Evolutionary conservation across 2,113 vertebrate genomes (phyloP).

Genomic region (Amphiprion ocellaris): DNA sequence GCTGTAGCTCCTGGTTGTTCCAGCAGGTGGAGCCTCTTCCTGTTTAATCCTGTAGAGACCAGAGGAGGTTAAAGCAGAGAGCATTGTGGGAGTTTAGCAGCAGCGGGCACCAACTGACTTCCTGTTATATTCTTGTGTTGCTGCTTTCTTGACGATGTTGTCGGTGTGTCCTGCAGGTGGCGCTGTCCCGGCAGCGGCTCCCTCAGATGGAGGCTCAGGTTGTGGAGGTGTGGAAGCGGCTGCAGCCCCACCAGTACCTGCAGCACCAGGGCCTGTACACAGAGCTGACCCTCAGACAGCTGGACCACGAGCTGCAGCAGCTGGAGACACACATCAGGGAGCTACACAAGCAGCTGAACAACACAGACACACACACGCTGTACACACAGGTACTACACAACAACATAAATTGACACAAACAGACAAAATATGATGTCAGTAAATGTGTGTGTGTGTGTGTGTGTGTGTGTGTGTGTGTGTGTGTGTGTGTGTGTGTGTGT

Average conservation of each 20-base stretch:
- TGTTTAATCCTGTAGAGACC: no score
- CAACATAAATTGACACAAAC: no score
- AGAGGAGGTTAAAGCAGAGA: no score
- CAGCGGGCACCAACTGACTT: no score
- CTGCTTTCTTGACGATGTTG: no score
- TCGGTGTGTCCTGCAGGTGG: conserved; percentile 56
- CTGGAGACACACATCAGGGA: conserved; percentile 60
- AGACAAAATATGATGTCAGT: not conserved
- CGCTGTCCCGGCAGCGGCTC: conserved; percentile 49
- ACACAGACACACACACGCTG: conserved; percentile 57
- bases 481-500: conserved; percentile 37
- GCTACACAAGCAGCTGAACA: conserved; percentile 56
- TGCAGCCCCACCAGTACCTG: conserved; percentile 75
- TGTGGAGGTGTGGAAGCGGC: conserved; percentile 61
- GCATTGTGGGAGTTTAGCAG: no score
- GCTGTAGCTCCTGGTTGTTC: no score
- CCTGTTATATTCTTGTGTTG: no score
- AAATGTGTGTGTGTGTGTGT: conserved; percentile 11
- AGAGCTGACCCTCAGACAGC: conserved; percentile 56
- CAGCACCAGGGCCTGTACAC: conserved; percentile 72
- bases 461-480: conserved; percentile 38
- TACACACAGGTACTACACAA: conserved; percentile 68
- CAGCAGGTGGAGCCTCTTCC: no score
- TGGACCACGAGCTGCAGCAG: conserved; percentile 71
- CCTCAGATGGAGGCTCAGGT: conserved; percentile 62